These are phyloP conservation scores for Ammodramus savannarum DNA, from an alignment of 2,113 vertebrate species.

Conservation along the genomic window DNA sequence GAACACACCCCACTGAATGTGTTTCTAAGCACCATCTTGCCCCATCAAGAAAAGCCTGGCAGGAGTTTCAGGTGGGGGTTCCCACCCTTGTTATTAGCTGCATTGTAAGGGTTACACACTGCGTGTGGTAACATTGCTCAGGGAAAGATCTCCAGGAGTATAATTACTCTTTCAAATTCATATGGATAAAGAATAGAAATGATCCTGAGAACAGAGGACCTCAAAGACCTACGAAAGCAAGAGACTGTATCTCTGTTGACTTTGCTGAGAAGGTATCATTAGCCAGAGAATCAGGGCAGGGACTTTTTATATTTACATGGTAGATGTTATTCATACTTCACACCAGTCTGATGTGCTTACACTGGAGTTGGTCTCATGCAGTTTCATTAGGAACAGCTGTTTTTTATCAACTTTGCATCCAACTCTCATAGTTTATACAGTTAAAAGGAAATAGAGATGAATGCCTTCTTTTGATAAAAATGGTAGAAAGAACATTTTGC, in stretches of 20 bases:
- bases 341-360: not conserved
- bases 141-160: not conserved
- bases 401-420: not conserved
- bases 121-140: not conserved
- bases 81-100: not conserved
- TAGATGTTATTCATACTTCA: not conserved
- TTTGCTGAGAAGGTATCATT: not conserved
- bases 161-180: not conserved
- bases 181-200: not conserved
- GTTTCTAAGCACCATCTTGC: not conserved
- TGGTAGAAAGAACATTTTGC: not conserved
- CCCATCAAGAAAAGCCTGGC: not conserved
- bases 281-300: not conserved
- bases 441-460: not conserved
- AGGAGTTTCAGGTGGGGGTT: constrained; percentile 3
- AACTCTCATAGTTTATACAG: not conserved
- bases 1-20: not conserved
- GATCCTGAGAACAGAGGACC: not conserved
- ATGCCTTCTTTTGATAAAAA: not conserved
- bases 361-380: not conserved
- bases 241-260: not conserved
- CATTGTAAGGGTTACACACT: not conserved
- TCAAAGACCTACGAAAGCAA: not conserved
- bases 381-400: not conserved
- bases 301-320: not conserved